Evolutionary conservation across 2,113 vertebrate genomes (phyloP).

Genomic region (Petromus typicus): DNA sequence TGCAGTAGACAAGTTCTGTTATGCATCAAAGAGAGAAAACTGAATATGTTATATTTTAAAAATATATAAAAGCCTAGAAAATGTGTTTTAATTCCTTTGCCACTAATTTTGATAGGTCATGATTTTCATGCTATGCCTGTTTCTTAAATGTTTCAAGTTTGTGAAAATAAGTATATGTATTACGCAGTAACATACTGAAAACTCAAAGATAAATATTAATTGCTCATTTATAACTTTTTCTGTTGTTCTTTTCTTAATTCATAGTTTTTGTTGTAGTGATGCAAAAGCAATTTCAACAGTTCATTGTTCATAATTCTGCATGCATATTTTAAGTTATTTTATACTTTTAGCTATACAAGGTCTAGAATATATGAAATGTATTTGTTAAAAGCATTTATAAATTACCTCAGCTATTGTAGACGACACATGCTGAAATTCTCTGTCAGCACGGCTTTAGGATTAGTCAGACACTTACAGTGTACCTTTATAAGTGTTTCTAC

Average conservation of each 20-base stretch:
- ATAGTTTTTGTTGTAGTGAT: neutral
- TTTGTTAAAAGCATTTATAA: neutral
- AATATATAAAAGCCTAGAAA: neutral
- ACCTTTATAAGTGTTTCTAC: neutral
- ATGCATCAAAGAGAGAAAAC: constrained; percentile 48
- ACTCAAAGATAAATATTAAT: neutral
- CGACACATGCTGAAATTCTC: neutral
- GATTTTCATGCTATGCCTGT: neutral
- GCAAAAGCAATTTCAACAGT: neutral
- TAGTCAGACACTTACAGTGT: neutral
- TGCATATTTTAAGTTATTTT: neutral
- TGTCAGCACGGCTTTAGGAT: neutral
- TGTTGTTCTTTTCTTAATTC: neutral
- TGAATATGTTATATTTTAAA: neutral
- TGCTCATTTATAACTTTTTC: neutral
- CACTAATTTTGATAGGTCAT: neutral
- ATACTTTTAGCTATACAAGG: neutral
- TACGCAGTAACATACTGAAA: neutral
- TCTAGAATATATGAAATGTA: neutral
- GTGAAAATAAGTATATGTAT: neutral
- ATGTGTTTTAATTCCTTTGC: constrained; percentile 16
- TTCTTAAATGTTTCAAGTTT: constrained; percentile 18
- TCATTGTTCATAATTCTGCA: constrained; percentile 2
- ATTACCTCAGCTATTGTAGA: neutral
- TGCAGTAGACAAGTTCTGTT: constrained; percentile 58